Base-by-base conservation (phyloP, 2,113 vertebrate genomes). In the Xiphias gladius region DNA sequence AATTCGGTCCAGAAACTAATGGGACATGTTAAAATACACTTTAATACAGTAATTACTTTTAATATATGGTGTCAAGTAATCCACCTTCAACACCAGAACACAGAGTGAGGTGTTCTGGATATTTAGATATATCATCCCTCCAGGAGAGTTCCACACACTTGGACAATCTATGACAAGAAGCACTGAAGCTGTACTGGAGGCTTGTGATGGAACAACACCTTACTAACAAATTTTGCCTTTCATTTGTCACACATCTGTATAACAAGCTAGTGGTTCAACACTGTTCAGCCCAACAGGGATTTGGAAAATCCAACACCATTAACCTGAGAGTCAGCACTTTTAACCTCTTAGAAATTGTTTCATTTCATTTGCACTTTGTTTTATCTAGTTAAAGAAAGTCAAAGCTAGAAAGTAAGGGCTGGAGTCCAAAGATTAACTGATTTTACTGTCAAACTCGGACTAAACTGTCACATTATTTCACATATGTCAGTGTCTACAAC, bases 251-350 rank as follows among this genome's bases (percentile, higher is more conserved):
- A 19, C 52, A 5, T 17, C 8, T 37, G 24, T 74, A 6, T 55
- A 4, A 9, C 24, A 54, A 62, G 20, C 19, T n/a, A 4, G 9
- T 43, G 39, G 41, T 10, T 48, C 24, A 28, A 12, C 24, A 19
- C 7, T 9, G 13, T 8, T 17, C 39, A 43, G n/a, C 20, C 7
- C 52, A 26, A 57, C 11, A 26, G n/a, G 5, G n/a, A 57, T 1
- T 8, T 55, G 22, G 24, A 35, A 3, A 35, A 6, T 35, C 32
- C 32, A 35, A 58, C 26, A 20, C 58, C 39, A 14, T 67, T 9
- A 43, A 62, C 48, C 54, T 17, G 4, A 35, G 39, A 10, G 57
- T 82, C 69, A 59, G 64, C 66, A 68, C 17, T 54, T 22, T 54
- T 20, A 7, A 4, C 22, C n/a, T 22, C n/a, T n/a, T 1, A 6